Evolutionary conservation across 1,140 invertebrate genomes (phyloP).

Genomic region (Brachystomella parvula): DNA sequence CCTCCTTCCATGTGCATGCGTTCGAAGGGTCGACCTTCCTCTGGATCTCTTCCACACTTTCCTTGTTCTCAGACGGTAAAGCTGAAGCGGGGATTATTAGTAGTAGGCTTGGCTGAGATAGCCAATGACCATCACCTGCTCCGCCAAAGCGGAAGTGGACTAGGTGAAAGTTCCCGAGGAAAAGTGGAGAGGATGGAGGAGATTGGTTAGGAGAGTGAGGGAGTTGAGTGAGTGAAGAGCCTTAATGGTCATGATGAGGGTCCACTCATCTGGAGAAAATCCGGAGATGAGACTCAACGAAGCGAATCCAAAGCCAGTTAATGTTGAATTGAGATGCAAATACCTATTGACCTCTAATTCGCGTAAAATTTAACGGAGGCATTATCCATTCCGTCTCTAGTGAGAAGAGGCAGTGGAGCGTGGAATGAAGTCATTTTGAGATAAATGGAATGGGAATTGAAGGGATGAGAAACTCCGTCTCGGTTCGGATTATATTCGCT

Average conservation of each 20-base stretch:
- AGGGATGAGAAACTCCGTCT: conserved; percentile 32
- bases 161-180: too few relatives aligned
- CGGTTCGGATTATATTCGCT: conserved; percentile 35
- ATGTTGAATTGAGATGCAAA: conserved; percentile 40
- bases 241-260: too few relatives aligned
- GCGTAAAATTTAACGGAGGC: conserved; percentile 39
- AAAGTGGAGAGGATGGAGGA: too few relatives aligned
- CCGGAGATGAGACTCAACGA: not conserved
- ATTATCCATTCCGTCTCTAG: conserved; percentile 35
- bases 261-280: not conserved
- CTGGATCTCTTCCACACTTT: conserved; percentile 26
- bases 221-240: too few relatives aligned
- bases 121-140: conserved; percentile 6
- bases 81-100: too few relatives aligned
- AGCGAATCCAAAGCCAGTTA: conserved; percentile 37
- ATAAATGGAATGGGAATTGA: conserved; percentile 39
- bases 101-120: conserved; percentile 15
- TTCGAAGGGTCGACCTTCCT: conserved; percentile 34
- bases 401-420: conserved; percentile 36
- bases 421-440: conserved; percentile 40
- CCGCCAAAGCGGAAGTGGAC: too few relatives aligned
- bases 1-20: conserved; percentile 27
- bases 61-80: too few relatives aligned
- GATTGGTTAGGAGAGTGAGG: too few relatives aligned
- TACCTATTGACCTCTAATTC: conserved; percentile 40